These are phyloP conservation scores for Brachystomella parvula DNA, from an alignment of 1,140 invertebrate species.

Conservation along the genomic window DNA sequence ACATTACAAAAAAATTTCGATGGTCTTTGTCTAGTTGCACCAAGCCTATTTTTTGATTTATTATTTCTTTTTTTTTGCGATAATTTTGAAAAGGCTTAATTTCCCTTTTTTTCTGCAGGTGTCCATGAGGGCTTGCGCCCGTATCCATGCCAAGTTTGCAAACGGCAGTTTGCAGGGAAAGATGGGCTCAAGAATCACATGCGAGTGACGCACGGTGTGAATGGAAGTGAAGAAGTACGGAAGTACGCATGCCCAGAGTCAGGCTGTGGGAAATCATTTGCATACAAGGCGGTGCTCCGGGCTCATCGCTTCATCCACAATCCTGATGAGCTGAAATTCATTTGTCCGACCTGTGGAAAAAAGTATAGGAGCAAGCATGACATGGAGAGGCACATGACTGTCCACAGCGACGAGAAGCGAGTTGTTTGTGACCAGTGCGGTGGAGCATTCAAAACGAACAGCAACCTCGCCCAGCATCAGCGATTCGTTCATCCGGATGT, in stretches of 20 bases:
- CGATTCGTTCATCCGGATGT: neutral
- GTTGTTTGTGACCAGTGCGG: neutral
- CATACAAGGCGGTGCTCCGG: neutral
- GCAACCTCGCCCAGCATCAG: neutral
- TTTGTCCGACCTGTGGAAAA: neutral
- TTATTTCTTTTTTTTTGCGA: too few relatives aligned
- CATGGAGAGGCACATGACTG: neutral
- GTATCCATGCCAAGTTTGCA: neutral
- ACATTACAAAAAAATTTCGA: too few relatives aligned
- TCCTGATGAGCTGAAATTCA: neutral
- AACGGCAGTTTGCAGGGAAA: neutral
- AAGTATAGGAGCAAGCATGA: neutral
- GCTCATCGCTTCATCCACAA: neutral
- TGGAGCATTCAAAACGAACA: neutral
- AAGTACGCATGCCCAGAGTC: neutral
- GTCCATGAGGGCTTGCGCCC: neutral
- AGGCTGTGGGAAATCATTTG: neutral
- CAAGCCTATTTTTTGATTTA: too few relatives aligned
- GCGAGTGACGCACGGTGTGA: neutral
- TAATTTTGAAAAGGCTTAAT: too few relatives aligned
- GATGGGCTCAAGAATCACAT: neutral
- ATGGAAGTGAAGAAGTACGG: neutral
- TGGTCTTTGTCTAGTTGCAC: too few relatives aligned
- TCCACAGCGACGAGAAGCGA: neutral
- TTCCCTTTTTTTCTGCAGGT: slow-evolving; percentile 2